Evolutionary conservation across 2,888 invertebrate species (phyloP).

Genomic region (Ichneumoninae sp.): DNA sequence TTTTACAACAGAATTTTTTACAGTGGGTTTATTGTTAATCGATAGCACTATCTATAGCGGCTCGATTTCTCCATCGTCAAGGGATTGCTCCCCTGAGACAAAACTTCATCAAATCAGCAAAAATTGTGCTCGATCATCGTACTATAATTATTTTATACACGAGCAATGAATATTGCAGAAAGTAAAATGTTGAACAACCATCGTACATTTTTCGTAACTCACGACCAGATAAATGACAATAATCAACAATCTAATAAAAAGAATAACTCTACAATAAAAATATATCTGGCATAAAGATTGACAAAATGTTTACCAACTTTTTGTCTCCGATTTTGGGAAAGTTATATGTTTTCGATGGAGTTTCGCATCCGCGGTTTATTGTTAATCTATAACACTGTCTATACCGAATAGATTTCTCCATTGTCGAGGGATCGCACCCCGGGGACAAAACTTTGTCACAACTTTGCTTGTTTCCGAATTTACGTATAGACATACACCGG

Average conservation of each 20-base stretch:
- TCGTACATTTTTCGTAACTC: too few species aligned
- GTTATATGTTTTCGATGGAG: neutral
- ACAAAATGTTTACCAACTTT: too few species aligned
- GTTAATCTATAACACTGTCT: neutral
- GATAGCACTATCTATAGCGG: neutral
- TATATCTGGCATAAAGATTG: too few species aligned
- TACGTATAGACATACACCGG: neutral
- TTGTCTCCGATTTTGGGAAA: neutral
- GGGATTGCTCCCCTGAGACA: neutral
- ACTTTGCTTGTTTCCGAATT: conserved; percentile 15
- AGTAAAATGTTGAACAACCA: too few species aligned
- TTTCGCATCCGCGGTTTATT: conserved; percentile 3
- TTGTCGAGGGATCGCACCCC: neutral
- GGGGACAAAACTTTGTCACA: conserved; percentile 11
- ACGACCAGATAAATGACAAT: too few species aligned
- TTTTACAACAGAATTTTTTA: neutral
- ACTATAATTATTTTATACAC: too few species aligned
- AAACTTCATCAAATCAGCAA: neutral
- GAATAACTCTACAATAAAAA: too few species aligned
- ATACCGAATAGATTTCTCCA: neutral
- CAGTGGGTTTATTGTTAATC: neutral
- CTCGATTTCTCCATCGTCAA: neutral
- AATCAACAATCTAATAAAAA: too few species aligned
- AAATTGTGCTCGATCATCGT: too few species aligned
- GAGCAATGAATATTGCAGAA: too few species aligned